Conservation (phyloP, 2,113 vertebrate genomes). For the Cervus canadensis region DNA sequence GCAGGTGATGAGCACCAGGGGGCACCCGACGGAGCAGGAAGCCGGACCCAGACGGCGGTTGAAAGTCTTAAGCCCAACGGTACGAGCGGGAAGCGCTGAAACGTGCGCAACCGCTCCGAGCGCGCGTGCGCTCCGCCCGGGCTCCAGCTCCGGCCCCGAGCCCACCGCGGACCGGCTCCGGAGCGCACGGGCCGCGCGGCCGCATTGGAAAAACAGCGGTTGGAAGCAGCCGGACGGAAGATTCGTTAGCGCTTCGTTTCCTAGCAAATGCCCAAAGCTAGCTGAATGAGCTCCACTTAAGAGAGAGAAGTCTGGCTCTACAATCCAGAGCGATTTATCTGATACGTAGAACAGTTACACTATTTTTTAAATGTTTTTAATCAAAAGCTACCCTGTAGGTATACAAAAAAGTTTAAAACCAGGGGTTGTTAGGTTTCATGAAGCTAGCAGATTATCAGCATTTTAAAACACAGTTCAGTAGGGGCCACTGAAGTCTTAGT, state of each 20-base stretch:
- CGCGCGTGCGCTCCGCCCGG: not conserved
- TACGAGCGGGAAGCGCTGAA: conserved; percentile 55
- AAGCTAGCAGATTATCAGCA: not conserved
- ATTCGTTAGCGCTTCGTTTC: not conserved
- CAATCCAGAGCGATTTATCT: not conserved
- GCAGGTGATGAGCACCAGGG: conserved; percentile 60
- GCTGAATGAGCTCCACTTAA: not conserved
- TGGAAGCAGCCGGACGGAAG: not conserved
- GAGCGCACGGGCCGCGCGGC: not conserved
- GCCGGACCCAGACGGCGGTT: conserved; percentile 12
- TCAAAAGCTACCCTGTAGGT: not conserved
- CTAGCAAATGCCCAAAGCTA: not conserved
- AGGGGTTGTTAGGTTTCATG: not conserved
- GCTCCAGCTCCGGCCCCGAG: not conserved
- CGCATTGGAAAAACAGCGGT: not conserved
- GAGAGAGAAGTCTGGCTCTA: not conserved
- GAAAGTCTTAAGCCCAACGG: not conserved
- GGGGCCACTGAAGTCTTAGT: not conserved
- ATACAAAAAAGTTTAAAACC: not conserved
- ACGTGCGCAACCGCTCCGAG: conserved; percentile 27
- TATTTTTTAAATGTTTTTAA: not conserved
- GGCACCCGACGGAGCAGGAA: conserved; percentile 55
- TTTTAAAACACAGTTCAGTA: not conserved
- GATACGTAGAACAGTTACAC: not conserved
- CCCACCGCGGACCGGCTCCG: not conserved